These are phyloP conservation scores for Lethrus apterus DNA, from an alignment of 1,140 invertebrate species.

Conservation along the genomic window DNA sequence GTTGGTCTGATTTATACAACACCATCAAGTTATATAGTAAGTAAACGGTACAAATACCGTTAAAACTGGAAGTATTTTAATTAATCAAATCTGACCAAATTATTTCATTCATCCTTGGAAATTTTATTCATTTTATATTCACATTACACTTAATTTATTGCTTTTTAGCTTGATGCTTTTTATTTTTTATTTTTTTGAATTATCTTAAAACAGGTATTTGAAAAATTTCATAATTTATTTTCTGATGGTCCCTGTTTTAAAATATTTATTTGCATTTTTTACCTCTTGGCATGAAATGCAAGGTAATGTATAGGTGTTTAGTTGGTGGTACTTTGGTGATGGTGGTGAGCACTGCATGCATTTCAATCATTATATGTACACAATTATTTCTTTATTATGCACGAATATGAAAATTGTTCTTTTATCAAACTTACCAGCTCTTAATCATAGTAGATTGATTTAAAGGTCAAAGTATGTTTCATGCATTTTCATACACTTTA, in stretches of 20 bases:
- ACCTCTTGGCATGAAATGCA: constrained; percentile 2
- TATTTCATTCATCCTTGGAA: constrained; percentile 1
- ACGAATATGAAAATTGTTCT: too few species aligned
- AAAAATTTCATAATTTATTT: too few species aligned
- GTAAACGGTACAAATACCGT: constrained; percentile 19
- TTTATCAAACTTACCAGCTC: too few species aligned
- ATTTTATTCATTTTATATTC: background rate
- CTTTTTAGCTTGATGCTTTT: constrained; percentile 9
- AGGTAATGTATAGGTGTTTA: constrained; percentile 7
- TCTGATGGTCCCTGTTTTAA: background rate
- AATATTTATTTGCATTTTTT: constrained; percentile 6
- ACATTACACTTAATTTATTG: too few species aligned
- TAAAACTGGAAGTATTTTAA: background rate
- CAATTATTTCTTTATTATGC: too few species aligned
- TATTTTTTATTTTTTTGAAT: constrained; percentile 7
- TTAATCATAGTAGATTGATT: too few species aligned
- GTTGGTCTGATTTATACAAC: constrained; percentile 11
- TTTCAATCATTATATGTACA: too few species aligned
- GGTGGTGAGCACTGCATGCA: background rate
- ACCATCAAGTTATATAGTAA: constrained; percentile 33
- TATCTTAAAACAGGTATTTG: too few species aligned
- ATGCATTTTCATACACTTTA: too few species aligned
- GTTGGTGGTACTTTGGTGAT: background rate
- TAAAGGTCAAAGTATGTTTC: too few species aligned
- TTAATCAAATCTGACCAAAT: constrained; percentile 30